Evolutionary conservation across 2,888 invertebrate species (phyloP).

Genomic region (Empis stercorea): DNA sequence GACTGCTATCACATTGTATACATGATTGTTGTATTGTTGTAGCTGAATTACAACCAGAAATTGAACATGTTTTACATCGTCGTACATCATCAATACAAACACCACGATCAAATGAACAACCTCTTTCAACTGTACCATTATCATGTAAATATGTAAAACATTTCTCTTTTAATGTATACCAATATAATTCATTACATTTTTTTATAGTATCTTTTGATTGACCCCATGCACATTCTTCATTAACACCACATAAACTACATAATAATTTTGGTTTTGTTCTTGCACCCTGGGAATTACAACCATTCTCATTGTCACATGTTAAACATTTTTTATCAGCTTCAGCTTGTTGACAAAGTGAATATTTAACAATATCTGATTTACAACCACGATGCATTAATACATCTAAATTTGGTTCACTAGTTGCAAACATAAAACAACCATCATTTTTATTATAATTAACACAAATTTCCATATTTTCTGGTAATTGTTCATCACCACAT

Average conservation of each 20-base stretch:
- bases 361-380: constrained; percentile 13
- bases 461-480: constrained; percentile 12
- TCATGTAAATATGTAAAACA: constrained; percentile 11
- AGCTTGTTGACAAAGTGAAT: constrained; percentile 12
- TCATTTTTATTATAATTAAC: constrained; percentile 14
- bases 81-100: constrained; percentile 10
- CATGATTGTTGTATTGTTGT: constrained; percentile 12
- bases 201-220: constrained; percentile 5
- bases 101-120: constrained; percentile 15
- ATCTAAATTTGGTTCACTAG: constrained; percentile 2
- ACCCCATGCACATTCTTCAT: constrained; percentile 12
- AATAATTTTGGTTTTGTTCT: constrained; percentile 11
- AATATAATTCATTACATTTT: constrained; percentile 11
- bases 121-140: constrained; percentile 11
- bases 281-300: constrained; percentile 13
- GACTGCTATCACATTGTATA: constrained; percentile 14
- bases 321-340: constrained; percentile 9
- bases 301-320: constrained; percentile 8
- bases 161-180: constrained; percentile 14
- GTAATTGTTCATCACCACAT: constrained; percentile 10
- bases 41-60: constrained; percentile 13
- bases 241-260: constrained; percentile 15
- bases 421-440: constrained; percentile 17
- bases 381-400: constrained; percentile 19
- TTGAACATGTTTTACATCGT: constrained; percentile 10